These are phyloP conservation scores for Falco peregrinus DNA, from an alignment of 2,797 vertebrate genomes.

Conservation along the genomic window DNA sequence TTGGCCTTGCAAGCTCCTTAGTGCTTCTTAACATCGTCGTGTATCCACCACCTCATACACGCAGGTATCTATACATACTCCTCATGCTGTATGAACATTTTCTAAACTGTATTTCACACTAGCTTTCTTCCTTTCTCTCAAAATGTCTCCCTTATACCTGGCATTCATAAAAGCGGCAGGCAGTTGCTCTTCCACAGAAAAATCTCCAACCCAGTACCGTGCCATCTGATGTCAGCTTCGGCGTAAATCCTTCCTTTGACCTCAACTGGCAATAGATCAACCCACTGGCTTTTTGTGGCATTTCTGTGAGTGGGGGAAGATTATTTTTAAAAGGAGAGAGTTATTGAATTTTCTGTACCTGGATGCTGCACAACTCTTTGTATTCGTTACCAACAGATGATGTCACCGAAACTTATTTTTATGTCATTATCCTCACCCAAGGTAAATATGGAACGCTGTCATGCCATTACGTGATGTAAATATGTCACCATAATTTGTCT, in stretches of 20 bases:
- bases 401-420: conserved; percentile 72
- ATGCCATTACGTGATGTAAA: conserved; percentile 72
- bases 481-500: conserved; percentile 77
- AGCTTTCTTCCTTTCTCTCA: not conserved
- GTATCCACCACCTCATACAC: rapidly evolving
- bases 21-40: rapidly evolving
- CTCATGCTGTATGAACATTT: not conserved
- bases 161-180: not conserved
- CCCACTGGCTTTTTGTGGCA: not conserved
- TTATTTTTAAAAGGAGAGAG: not conserved
- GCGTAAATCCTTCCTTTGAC: not conserved
- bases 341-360: not conserved
- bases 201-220: not conserved
- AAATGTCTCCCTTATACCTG: not conserved
- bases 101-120: not conserved
- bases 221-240: not conserved
- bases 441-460: conserved; percentile 62
- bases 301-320: not conserved
- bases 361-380: not conserved
- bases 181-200: not conserved
- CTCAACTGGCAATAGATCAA: not conserved
- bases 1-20: not conserved
- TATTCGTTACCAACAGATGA: conserved; percentile 42
- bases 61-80: no score
- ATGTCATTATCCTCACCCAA: conserved; percentile 67